Base-by-base conservation (phyloP, 2,888 invertebrate genomes). In the Venustoraphidia nigricollis region DNA sequence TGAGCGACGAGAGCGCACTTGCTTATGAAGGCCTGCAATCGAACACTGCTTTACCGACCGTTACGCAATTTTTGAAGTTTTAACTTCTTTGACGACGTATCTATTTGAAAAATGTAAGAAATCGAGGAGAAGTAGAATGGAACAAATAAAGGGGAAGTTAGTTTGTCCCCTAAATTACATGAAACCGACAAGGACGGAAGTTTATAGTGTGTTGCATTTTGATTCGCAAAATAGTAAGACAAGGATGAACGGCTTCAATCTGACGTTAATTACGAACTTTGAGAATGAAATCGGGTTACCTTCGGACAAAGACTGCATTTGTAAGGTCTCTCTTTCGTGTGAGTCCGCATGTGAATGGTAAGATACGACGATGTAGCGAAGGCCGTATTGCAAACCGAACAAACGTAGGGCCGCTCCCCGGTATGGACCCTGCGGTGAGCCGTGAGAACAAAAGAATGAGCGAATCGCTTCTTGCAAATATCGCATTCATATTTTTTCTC, bases 331-430 rank as follows among this genome's bases (percentile, higher is more conserved):
- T 66, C 66, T 47, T 60, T 58, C 1, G 63, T 64, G 49, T 66
- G 66, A 1, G 61, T 64, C 39, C 66, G 55, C 42, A 53, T 62
- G 48, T 66, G 66, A 45, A 66, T 62, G 10, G 59, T 64, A 37
- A 66, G 56, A 54, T 65, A 66, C 0, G 65, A 65, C 8, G 64
- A 63, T 10, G 64, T 62, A 5, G 58, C 61, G 50, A 62, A 65
- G 11, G 60, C 57, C 10, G 62, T 59, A 10, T 57, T 56, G 51
- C 66, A 66, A 14, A 59, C 56, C 17, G 54, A 55, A 51, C 66
- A 66, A 9, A 54, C 48, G 51, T 58, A 65, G 1, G 65, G 65
- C 53, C 59, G 62, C 53, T 66, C 65, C 6, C 66, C 65, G 6
- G 65, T 62, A 48, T 66, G 66, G 8, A 58, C 58, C 45, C 64